Conservation (phyloP, 30 jellyfish, hydroid and myxozoan genomes). For the Aurelia coerulea region DNA sequence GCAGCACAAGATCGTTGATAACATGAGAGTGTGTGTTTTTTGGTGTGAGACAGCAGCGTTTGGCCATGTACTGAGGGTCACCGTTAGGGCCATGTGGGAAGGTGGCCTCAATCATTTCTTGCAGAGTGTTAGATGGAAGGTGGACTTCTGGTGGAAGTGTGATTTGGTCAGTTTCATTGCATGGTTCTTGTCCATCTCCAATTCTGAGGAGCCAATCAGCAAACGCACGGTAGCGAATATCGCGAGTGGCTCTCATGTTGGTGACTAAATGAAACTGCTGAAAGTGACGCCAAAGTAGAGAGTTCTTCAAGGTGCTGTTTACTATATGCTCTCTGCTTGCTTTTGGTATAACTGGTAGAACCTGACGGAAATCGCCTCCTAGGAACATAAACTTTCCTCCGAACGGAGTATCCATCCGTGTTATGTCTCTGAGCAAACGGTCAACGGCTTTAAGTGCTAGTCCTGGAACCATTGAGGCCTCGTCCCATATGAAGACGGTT, state of each 20-base stretch:
- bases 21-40: constrained; percentile 10
- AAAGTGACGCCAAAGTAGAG: constrained; percentile 53
- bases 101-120: background rate
- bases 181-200: constrained; percentile 30
- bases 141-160: too few relatives aligned
- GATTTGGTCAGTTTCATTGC: constrained; percentile 23
- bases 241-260: constrained; percentile 57
- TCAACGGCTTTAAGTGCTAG: constrained; percentile 32
- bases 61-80: constrained; percentile 42
- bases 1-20: constrained; percentile 21
- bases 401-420: constrained; percentile 16
- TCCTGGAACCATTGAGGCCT: constrained; percentile 54
- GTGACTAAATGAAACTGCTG: constrained; percentile 25
- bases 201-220: constrained; percentile 59
- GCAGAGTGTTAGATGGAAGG: too few relatives aligned
- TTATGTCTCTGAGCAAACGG: constrained; percentile 40
- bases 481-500: constrained; percentile 35
- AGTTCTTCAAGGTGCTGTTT: constrained; percentile 20
- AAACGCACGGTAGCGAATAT: constrained; percentile 19
- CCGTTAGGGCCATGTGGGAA: constrained; percentile 26
- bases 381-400: constrained; percentile 52
- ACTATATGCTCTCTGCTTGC: constrained; percentile 59
- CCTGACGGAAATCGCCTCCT: constrained; percentile 59
- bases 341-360: constrained; percentile 55
- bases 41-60: constrained; percentile 59